phyloP scores from a whole-genome alignment of 2,797 vertebrate genomes.

The Pangasius larnaudii region DNA sequence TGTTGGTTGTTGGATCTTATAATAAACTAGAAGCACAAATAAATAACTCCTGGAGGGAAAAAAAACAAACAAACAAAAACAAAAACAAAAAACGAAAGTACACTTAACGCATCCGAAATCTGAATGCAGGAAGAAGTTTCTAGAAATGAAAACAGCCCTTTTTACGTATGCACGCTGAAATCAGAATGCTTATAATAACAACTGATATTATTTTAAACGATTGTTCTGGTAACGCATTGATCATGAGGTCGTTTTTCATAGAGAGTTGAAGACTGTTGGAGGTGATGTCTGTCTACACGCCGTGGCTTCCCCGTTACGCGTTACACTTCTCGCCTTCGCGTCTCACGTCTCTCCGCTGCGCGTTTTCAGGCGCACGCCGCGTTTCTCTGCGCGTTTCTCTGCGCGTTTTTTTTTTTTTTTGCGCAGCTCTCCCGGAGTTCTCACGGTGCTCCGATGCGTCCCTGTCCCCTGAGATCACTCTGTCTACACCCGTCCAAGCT shows the following conservation, averaged over 20 bases:
- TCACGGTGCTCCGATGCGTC: slow-evolving; percentile 19
- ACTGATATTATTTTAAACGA: neutral
- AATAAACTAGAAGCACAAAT: neutral
- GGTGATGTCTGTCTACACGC: neutral
- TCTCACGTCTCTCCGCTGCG: neutral
- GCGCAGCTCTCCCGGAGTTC: neutral
- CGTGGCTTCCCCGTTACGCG: neutral
- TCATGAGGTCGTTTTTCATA: neutral
- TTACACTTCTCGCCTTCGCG: neutral
- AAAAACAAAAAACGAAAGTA: neutral
- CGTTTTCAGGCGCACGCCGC: neutral
- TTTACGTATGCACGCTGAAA: neutral
- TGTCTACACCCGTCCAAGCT: neutral
- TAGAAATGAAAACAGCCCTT: neutral
- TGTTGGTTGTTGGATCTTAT: neutral
- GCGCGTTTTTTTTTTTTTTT: neutral
- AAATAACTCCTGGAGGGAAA: neutral
- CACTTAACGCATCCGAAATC: neutral
- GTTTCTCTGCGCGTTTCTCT: neutral
- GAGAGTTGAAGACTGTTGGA: neutral
- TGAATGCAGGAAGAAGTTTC: neutral
- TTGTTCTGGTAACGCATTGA: neutral
- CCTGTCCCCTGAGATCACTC: slow-evolving; percentile 26
- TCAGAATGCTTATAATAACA: neutral
- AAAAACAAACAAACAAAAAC: neutral